Percentiles rank a stretch among this genome's conserved stretches.
Conservation (phyloP, 2,113 vertebrate species). For the Microcebus griseorufus region DNA sequence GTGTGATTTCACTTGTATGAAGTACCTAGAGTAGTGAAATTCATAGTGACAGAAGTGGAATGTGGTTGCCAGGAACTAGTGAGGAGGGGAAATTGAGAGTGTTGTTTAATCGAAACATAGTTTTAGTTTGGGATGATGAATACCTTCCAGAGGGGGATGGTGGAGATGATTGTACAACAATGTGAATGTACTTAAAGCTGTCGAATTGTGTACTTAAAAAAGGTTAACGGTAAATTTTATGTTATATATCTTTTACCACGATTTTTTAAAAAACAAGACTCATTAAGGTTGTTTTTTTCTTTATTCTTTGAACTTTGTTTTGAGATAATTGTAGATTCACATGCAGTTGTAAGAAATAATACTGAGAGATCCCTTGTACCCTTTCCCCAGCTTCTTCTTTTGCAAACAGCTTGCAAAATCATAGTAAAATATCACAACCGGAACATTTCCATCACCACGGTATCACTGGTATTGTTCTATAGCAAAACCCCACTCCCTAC, state of each 20-base stretch:
- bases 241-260: neutral
- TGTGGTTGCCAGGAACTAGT: neutral
- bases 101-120: too few species aligned
- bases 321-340: neutral
- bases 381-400: neutral
- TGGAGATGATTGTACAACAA: neutral
- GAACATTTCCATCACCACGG: neutral
- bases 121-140: neutral
- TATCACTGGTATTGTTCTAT: neutral
- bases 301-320: neutral
- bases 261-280: neutral
- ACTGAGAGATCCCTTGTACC: neutral
- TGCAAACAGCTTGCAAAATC: neutral
- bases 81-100: neutral
- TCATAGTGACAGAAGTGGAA: neutral
- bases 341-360: neutral
- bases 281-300: neutral
- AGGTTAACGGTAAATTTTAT: neutral
- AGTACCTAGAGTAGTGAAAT: neutral
- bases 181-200: neutral
- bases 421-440: neutral
- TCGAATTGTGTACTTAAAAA: neutral
- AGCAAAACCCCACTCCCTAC: neutral
- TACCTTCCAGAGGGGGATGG: neutral
- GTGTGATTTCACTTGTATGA: neutral